Evolutionary conservation across 2,888 invertebrate genomes (phyloP), one percentile per base, ranked within the genome.

Genomic region (Pseudanteris insignis): DNA sequence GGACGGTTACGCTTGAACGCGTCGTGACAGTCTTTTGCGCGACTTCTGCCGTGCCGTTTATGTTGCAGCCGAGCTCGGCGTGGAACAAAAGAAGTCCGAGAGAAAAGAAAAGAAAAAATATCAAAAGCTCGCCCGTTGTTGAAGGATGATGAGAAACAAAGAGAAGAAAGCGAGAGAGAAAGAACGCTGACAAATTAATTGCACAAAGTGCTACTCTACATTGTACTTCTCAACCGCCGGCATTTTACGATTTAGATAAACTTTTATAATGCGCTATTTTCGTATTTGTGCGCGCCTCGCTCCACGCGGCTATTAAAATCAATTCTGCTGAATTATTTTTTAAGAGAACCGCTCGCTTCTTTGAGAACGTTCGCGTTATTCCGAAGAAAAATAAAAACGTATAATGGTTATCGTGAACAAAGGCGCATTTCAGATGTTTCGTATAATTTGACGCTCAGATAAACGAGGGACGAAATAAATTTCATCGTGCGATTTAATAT

Each of bases 1-100:
- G 29, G 24, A 21, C 34, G 50, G 53, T 44, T 63, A 63, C 40
- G 51, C 51, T 48, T 28, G 51, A 46, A 48, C 34, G 40, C 46
- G 32, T n/a, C 43, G 9, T 32, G 9, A 18, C 30, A n/a, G n/a
- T n/a, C 50, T 34, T 51, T 58, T 38, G 9, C 26, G 30, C 30
- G 53, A 41, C 48, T 51, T 59, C 50, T 43, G 36, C 33, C 34
- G 13, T 33, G 29, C 34, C 54, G 34, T 50, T 63, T 50, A 40
- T 40, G 41, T 37, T 36, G 24, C 48, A 18, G 4, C 13, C 7
- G 13, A 24, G 36, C 33, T n/a, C 51, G 25, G 7, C 1, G 14
- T 33, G 10, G 48, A 62, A 57, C 40, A 61, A 61, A 55, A 61
- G 55, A 44, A 50, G 18, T 11, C 25, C 18, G 18, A 3, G 10